These are phyloP conservation scores for Drymonia ruficornis DNA, from an alignment of 2,888 invertebrate species.

Conservation along the genomic window DNA sequence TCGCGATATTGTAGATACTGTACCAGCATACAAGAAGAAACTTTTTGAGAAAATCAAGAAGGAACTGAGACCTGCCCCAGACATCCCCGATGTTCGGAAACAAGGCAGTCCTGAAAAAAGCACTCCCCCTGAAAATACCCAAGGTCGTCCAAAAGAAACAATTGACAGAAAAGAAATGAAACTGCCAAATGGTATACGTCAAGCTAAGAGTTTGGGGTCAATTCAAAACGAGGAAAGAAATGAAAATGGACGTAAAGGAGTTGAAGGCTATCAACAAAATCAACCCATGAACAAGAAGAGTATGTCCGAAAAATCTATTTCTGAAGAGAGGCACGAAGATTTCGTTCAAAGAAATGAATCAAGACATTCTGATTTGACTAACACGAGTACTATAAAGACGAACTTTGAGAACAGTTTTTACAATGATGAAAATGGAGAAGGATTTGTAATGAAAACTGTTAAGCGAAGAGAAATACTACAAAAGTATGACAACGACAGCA, in stretches of 20 bases:
- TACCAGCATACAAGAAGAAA: conserved; percentile 81
- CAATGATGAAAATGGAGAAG: conserved; percentile 87
- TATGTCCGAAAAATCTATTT: conserved; percentile 73
- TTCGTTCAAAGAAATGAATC: conserved; percentile 73
- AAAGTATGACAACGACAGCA: conserved; percentile 88
- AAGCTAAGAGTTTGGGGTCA: conserved; percentile 77
- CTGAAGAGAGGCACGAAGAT: conserved; percentile 75
- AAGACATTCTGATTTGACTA: conserved; percentile 77
- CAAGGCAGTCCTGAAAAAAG: conserved; percentile 58
- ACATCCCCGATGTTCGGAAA: conserved; percentile 67
- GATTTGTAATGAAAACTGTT: conserved; percentile 88
- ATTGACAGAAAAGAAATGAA: conserved; percentile 78
- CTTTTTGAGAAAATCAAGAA: conserved; percentile 77
- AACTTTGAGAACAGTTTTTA: conserved; percentile 88
- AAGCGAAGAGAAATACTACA: conserved; percentile 90
- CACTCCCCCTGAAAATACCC: conserved; percentile 53
- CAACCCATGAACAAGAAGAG: conserved; percentile 72
- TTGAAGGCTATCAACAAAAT: conserved; percentile 60
- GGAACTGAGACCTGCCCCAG: conserved; percentile 72
- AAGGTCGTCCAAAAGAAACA: conserved; percentile 67
- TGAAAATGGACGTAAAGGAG: conserved; percentile 59
- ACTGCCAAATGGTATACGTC: conserved; percentile 71
- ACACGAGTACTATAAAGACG: conserved; percentile 80
- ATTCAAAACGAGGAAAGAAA: conserved; percentile 72
- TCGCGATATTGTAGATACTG: conserved; percentile 91